Base-by-base conservation (phyloP, 2,888 invertebrate species). In the Brenthis ino region DNA sequence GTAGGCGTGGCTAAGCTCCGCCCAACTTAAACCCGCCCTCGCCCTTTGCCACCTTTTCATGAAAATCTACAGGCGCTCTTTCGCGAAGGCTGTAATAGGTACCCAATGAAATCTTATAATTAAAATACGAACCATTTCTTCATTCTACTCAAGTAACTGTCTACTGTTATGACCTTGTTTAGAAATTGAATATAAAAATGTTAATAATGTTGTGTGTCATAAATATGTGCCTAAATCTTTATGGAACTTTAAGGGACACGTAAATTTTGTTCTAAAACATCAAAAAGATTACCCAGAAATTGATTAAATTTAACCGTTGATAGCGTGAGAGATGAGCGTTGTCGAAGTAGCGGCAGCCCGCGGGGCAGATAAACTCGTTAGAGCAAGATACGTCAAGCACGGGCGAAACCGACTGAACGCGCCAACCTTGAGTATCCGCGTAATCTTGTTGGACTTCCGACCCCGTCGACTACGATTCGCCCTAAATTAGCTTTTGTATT, bases 311-410 rank as follows among this genome's bases (percentile, higher is more conserved):
- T 85, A 82, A 82, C 76, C 77, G 75, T 71, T 85, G 86, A 87
- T 87, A 83, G 80, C 82, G 83, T 84, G 85, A 84, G 83, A 87
- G 85, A 88, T 88, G 88, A 90, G 83, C 83, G 76, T 81, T 80
- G 83, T 75, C 75, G 79, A 81, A 72, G 73, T 67, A 72, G 83
- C 80, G 78, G 82, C 83, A 87, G 86, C 91, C 91, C 91, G 89
- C 90, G 87, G 91, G 92, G 89, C 90, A 90, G 89, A 91, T 91
- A 93, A 93, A 88, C 89, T 93, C 87, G 91, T 93, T 93, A 92
- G 83, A 85, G 82, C 83, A 83, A 86, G 88, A 89, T 87, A 87
- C 87, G 85, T 81, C 83, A 84, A 78, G 79, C 77, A 74, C 79
- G 81, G 76, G 80, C 80, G 77, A 80, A 77, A 78, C 75, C 77